These are phyloP conservation scores for Eleginops maclovinus DNA, from an alignment of 2,113 vertebrate genomes.

Conservation along the genomic window DNA sequence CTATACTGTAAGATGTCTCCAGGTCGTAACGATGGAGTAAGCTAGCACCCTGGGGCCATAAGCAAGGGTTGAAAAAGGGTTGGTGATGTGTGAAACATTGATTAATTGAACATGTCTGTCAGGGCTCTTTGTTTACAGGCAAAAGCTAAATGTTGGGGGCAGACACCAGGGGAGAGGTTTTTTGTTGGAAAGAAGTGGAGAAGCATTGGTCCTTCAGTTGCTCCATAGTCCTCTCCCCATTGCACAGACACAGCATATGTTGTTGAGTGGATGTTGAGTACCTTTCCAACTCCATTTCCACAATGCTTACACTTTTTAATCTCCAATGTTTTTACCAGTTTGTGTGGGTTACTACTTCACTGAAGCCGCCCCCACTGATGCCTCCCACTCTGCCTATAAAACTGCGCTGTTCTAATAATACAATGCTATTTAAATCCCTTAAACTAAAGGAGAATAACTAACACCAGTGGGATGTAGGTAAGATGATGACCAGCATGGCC, in stretches of 20 bases:
- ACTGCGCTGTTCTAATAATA: constrained; percentile 41
- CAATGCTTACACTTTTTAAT: constrained; percentile 33
- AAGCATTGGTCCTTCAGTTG: constrained; percentile 46
- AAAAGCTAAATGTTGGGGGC: constrained; percentile 59
- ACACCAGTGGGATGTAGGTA: too few relatives aligned
- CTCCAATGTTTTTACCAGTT: constrained; percentile 47
- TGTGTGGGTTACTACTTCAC: constrained; percentile 46
- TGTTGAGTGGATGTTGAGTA: constrained; percentile 36
- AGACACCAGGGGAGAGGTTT: constrained; percentile 49
- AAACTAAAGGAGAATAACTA: constrained; percentile 6
- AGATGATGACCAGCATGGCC: too few relatives aligned
- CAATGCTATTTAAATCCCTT: constrained; percentile 56
- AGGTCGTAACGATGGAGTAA: constrained; percentile 25
- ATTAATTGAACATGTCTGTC: constrained; percentile 60
- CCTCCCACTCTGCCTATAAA: constrained; percentile 39
- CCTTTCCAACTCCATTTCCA: constrained; percentile 30
- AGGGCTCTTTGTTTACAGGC: constrained; percentile 60
- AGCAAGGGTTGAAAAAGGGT: constrained; percentile 23
- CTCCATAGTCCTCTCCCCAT: constrained; percentile 24
- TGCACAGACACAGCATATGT: constrained; percentile 36
- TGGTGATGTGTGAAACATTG: constrained; percentile 30
- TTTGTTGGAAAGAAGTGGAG: constrained; percentile 30
- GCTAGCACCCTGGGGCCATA: neutral
- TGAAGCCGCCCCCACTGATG: constrained; percentile 15
- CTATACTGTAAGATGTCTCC: constrained; percentile 3